Conservation (phyloP, 2,888 invertebrate genomes). For the Athalia circularis region DNA sequence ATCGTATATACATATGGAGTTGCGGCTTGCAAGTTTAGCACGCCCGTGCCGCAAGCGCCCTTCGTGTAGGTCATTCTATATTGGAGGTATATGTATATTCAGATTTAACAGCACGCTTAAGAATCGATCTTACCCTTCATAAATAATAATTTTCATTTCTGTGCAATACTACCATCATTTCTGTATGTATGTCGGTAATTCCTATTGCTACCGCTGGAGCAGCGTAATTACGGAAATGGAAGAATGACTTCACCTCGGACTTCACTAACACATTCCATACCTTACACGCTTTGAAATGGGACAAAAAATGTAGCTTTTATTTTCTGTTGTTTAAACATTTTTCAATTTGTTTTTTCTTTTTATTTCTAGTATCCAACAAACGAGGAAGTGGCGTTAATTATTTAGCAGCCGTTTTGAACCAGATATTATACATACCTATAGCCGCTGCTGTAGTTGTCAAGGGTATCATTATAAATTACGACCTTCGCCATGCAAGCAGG, state of each 20-base stretch:
- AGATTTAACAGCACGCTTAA: slow-evolving; percentile 34
- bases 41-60: slow-evolving; percentile 28
- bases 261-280: slow-evolving; percentile 12
- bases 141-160: slow-evolving; percentile 38
- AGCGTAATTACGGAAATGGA: slow-evolving; percentile 25
- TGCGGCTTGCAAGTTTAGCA: slow-evolving; percentile 36
- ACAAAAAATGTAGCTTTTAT: no score
- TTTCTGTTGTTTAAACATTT: no score
- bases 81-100: slow-evolving; percentile 32
- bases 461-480: no score
- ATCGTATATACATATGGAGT: slow-evolving; percentile 23
- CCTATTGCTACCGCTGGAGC: not conserved
- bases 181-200: not conserved
- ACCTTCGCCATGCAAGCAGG: no score
- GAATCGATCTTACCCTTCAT: slow-evolving; percentile 33
- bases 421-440: no score
- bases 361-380: no score
- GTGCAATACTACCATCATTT: not conserved
- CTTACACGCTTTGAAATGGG: not conserved
- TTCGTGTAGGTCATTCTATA: slow-evolving; percentile 20
- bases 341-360: no score
- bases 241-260: no score
- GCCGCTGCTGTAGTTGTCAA: no score
- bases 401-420: no score
- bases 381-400: no score